phyloP scores from a whole-genome alignment of 2,113 vertebrate genomes.

The Chauna torquata region DNA sequence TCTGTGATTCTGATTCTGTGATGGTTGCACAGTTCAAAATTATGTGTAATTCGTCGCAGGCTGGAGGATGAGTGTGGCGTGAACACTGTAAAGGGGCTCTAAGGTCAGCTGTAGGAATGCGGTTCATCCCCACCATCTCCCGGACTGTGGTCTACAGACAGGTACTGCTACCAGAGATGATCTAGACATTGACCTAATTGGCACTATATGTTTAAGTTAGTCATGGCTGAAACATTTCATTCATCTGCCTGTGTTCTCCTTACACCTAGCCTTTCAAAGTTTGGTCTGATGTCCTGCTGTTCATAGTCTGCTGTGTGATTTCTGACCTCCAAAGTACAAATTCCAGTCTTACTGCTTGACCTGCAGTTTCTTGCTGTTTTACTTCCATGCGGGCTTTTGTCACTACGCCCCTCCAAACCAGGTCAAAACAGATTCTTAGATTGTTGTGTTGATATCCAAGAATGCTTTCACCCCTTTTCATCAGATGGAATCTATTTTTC shows the following conservation, averaged over 20 bases:
- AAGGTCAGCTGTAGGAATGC: background rate
- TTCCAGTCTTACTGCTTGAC: background rate
- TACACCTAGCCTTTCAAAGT: background rate
- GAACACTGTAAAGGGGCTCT: background rate
- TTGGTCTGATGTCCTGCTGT: background rate
- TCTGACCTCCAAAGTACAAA: background rate
- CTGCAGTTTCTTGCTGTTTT: background rate
- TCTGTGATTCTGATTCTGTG: too few species aligned
- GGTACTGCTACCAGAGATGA: background rate
- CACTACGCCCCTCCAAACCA: background rate
- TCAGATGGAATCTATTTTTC: background rate
- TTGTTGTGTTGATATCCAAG: background rate
- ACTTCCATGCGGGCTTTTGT: background rate
- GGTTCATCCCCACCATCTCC: background rate
- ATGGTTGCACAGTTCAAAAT: background rate
- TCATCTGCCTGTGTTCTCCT: background rate
- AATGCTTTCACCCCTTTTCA: background rate
- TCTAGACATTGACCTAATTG: background rate
- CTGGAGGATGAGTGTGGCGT: background rate
- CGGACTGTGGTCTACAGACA: background rate
- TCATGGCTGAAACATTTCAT: background rate
- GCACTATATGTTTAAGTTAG: background rate
- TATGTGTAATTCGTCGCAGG: background rate
- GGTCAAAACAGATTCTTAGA: background rate
- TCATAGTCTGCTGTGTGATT: background rate